phyloP scores from a whole-genome alignment of 2,113 vertebrate species.

The Orientallactaga bullata region DNA sequence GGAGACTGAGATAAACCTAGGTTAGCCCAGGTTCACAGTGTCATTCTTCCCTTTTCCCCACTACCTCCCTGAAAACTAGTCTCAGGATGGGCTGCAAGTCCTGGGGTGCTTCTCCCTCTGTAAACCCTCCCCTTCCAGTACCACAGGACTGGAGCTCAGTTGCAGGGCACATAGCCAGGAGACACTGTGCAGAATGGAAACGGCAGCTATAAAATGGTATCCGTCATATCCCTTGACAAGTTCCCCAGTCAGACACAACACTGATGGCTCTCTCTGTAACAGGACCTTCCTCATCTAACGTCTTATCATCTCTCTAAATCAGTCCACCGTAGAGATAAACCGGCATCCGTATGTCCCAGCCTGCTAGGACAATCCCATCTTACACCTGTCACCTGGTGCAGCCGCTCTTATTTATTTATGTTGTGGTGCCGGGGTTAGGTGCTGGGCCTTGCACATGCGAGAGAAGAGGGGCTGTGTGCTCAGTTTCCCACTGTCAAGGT shows the following conservation, averaged over 20 bases:
- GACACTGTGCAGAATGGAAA: background rate
- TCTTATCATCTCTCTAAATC: background rate
- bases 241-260: accelerated
- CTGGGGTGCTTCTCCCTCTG: no score
- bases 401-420: background rate
- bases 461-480: background rate
- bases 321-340: background rate
- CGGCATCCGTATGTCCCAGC: accelerated
- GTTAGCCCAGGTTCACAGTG: accelerated
- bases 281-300: background rate
- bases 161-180: background rate
- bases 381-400: background rate
- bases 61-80: no score
- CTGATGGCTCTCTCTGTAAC: background rate
- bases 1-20: accelerated
- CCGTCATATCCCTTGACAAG: background rate
- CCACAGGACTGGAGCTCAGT: accelerated
- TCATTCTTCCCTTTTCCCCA: accelerated
- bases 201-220: background rate
- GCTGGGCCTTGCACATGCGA: background rate
- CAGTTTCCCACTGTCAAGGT: no score
- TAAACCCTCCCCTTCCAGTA: accelerated
- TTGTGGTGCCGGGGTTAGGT: background rate
- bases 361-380: accelerated
- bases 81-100: accelerated